Evolutionary conservation across 2,113 vertebrate species (phyloP).

Genomic region (Rafetus swinhoei): DNA sequence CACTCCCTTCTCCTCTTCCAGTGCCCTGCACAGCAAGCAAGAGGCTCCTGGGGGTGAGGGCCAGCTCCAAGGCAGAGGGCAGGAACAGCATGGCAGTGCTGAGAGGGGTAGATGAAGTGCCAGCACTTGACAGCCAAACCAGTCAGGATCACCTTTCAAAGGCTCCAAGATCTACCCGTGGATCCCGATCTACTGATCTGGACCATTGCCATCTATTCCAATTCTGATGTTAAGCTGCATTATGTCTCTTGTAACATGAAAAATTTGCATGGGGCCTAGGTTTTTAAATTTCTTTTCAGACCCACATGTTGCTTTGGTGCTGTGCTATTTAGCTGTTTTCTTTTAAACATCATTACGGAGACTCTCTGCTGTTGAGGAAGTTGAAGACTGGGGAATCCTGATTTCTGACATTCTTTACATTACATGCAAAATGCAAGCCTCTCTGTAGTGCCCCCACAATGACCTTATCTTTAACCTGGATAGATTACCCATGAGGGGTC

Average conservation of each 20-base stretch:
- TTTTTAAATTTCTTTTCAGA: conserved; percentile 40
- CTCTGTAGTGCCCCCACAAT: conserved; percentile 2
- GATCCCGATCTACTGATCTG: no score
- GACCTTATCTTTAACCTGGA: conserved; percentile 48
- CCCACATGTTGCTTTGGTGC: not conserved
- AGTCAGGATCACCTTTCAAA: no score
- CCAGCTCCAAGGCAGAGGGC: no score
- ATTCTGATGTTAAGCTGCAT: conserved; percentile 21
- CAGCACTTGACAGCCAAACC: no score
- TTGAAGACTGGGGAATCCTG: conserved; percentile 2
- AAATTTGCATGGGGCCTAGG: conserved; percentile 1
- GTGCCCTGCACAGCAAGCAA: no score
- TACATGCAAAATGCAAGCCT: not conserved
- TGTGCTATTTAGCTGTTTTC: conserved; percentile 24
- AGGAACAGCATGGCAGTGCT: no score
- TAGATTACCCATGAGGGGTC: conserved; percentile 49
- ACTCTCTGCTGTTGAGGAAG: conserved; percentile 27
- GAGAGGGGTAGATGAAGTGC: no score
- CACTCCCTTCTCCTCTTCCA: no score
- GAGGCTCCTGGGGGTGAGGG: no score
- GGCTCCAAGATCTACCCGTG: no score
- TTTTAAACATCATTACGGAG: conserved; percentile 25
- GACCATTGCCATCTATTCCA: not conserved
- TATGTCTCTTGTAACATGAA: not conserved
- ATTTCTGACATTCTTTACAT: conserved; percentile 26